Evolutionary conservation across 1,140 invertebrate species (phyloP), one percentile per base, ranked within the genome.

Genomic region (Ceratitis capitata): DNA sequence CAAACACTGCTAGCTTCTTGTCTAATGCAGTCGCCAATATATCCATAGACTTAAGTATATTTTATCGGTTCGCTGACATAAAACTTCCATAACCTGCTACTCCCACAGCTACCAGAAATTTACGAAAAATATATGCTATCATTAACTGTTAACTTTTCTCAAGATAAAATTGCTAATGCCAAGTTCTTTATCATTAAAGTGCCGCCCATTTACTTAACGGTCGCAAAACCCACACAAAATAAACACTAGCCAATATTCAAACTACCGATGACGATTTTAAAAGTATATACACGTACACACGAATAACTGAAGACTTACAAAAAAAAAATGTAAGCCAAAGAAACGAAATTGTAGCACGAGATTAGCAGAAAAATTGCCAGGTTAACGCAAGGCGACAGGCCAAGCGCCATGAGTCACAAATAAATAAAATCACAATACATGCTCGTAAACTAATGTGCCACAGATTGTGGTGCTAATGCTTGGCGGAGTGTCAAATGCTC

Each of bases 131-230:
- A 78, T 78, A 39, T 10, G 1, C 69, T 78, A 78, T 78, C 69
- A 78, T 45, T 32, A 78, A 39, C 16, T 32, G 69, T 19, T 19
- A 47, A 78, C 45, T 78, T 78, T 78, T 45, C n/a, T 12, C 39
- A 9, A 19, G 69, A 78, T 78, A 78, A 74, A 45, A 78, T 23
- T 42, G 39, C 45, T 45, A 78, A 78, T 45, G 69, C 19, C 35
- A 78, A 78, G 69, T 45, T 78, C 69, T 78, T 45, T 78, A 78
- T 78, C 69, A 78, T 78, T 78, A 45, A 78, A 78, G 39, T 7
- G 69, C 39, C 39, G n/a, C 42, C 19, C 69, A 19, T 78, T 45
- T n/a, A 45, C 7, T 78, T 45, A 78, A 78, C 23, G 69, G n/a
- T 45, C 69, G n/a, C 39, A 45, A 78, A 42, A 47, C 69, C 69